These are phyloP conservation scores for Iphiclides podalirius DNA, from an alignment of 2,888 invertebrate species.

Conservation along the genomic window DNA sequence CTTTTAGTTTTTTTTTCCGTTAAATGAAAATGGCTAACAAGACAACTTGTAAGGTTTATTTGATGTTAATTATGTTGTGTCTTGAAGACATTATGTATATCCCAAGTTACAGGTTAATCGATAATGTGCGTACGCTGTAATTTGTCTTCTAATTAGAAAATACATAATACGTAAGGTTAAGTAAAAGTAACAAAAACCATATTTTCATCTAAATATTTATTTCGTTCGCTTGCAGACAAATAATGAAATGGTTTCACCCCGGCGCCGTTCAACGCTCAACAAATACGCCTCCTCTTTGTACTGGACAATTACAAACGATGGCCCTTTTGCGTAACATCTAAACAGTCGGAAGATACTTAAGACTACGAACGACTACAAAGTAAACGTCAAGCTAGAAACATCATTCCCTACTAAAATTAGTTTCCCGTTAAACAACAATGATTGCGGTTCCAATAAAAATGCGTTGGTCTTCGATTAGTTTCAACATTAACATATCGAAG, in stretches of 20 bases:
- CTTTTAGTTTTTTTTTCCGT: too few species aligned
- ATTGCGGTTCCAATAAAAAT: neutral
- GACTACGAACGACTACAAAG: slow-evolving; percentile 2
- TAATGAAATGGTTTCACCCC: slow-evolving; percentile 56
- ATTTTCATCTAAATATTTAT: slow-evolving; percentile 69
- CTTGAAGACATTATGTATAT: too few species aligned
- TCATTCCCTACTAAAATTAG: neutral
- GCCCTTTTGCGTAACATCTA: slow-evolving; percentile 11
- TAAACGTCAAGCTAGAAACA: slow-evolving; percentile 7
- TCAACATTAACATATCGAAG: neutral
- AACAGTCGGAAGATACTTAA: slow-evolving; percentile 2
- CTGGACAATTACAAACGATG: slow-evolving; percentile 54
- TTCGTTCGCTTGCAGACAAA: slow-evolving; percentile 56
- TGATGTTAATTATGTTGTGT: too few species aligned
- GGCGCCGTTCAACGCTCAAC: slow-evolving; percentile 38
- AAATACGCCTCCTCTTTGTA: slow-evolving; percentile 62
- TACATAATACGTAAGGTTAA: too few species aligned
- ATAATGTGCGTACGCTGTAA: too few species aligned
- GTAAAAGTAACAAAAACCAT: too few species aligned
- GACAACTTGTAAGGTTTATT: too few species aligned
- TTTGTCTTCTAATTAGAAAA: too few species aligned
- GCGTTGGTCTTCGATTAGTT: neutral
- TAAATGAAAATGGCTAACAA: too few species aligned
- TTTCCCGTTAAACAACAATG: neutral
- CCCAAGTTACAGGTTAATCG: too few species aligned